phyloP scores from a whole-genome alignment of 2,888 invertebrate species.

The Dendrolimus pini region DNA sequence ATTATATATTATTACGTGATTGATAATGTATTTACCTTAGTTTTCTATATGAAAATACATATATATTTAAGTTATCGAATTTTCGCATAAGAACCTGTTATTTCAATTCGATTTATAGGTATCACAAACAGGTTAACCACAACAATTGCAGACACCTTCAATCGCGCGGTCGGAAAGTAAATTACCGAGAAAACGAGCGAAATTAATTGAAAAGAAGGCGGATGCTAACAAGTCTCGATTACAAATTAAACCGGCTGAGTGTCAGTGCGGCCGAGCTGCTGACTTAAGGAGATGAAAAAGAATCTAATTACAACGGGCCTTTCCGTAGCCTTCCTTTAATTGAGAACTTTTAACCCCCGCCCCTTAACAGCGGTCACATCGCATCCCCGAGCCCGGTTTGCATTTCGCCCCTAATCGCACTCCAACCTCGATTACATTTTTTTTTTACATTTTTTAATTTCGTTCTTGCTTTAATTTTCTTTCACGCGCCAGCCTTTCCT shows the following conservation, averaged over 20 bases:
- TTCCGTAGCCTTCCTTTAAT: conserved; percentile 68
- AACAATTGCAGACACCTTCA: conserved; percentile 19
- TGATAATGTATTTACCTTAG: too few species aligned
- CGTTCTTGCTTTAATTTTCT: conserved; percentile 74
- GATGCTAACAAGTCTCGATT: conserved; percentile 72
- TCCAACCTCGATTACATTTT: conserved; percentile 73
- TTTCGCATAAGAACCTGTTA: too few species aligned
- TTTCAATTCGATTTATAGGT: neutral
- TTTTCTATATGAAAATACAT: too few species aligned
- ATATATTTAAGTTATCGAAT: too few species aligned
- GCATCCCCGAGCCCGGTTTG: conserved; percentile 43
- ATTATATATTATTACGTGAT: too few species aligned
- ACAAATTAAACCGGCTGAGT: conserved; percentile 71
- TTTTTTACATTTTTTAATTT: conserved; percentile 74
- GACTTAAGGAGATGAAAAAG: conserved; percentile 71
- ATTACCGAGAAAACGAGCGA: conserved; percentile 40
- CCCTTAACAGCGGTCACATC: conserved; percentile 17
- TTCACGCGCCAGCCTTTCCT: conserved; percentile 63
- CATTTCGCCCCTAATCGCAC: conserved; percentile 59
- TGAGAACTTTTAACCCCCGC: conserved; percentile 56
- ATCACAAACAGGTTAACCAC: conserved; percentile 7
- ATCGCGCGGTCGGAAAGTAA: conserved; percentile 41
- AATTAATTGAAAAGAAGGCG: conserved; percentile 62
- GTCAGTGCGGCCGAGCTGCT: conserved; percentile 54
- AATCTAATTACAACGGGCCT: conserved; percentile 71